These are phyloP conservation scores for Drosophila parvula DNA, from an alignment of 1,140 invertebrate genomes.

Conservation along the genomic window DNA sequence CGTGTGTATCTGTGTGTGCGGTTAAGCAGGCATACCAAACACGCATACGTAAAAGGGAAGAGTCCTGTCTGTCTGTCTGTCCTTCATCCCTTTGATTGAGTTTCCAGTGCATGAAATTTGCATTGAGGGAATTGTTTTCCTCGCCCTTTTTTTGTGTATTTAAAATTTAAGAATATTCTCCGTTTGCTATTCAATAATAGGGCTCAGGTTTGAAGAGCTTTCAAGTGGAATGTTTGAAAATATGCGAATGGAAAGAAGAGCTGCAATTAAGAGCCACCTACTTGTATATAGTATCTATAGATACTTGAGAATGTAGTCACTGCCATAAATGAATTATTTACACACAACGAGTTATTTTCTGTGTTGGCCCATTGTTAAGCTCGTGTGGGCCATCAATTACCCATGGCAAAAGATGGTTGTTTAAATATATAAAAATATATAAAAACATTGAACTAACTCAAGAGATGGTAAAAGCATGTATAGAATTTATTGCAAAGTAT, in stretches of 20 bases:
- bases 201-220: conserved; percentile 11
- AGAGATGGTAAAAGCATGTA: neutral
- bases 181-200: conserved; percentile 17
- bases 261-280: conserved; percentile 25
- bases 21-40: conserved; percentile 51
- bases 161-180: conserved; percentile 31
- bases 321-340: conserved; percentile 32
- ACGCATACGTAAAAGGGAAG: conserved; percentile 29
- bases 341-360: conserved; percentile 4
- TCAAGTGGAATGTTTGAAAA: conserved; percentile 28
- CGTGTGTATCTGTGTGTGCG: conserved; percentile 33
- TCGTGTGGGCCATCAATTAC: conserved; percentile 5
- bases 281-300: neutral
- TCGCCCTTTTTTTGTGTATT: conserved; percentile 22
- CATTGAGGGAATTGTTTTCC: conserved; percentile 65
- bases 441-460: neutral
- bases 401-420: neutral
- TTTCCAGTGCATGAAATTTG: conserved; percentile 59
- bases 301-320: conserved; percentile 17
- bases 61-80: conserved; percentile 24
- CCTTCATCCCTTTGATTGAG: conserved; percentile 43
- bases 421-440: neutral
- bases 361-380: conserved; percentile 5
- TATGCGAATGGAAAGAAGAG: conserved; percentile 26
- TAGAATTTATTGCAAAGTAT: neutral